phyloP scores from a whole-genome alignment of 1,140 invertebrate species.

The Portunus trituberculatus region DNA sequence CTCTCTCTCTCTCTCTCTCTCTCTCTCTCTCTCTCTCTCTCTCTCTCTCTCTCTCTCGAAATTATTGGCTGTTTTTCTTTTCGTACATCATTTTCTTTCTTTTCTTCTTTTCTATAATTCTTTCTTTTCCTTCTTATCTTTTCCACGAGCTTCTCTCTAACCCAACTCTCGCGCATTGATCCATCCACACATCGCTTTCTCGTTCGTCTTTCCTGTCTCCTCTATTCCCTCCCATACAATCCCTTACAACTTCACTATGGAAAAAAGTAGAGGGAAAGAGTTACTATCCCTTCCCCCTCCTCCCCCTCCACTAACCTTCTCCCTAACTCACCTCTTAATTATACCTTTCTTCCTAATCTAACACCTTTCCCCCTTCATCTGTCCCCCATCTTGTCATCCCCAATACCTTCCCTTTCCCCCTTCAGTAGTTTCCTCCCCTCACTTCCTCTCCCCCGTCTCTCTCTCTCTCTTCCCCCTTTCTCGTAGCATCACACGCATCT shows the following conservation, averaged over 20 bases:
- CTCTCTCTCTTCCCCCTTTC: neutral
- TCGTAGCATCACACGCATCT: neutral
- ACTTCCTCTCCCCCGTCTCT: neutral
- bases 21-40: neutral
- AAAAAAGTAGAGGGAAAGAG: too few relatives aligned
- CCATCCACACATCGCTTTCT: too few relatives aligned
- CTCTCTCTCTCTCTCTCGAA: neutral
- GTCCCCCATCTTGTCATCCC: neutral
- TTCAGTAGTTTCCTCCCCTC: neutral
- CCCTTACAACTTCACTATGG: too few relatives aligned
- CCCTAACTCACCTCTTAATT: neutral
- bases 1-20: neutral
- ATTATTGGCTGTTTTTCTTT: too few relatives aligned
- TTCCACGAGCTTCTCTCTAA: too few relatives aligned
- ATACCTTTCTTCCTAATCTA: neutral
- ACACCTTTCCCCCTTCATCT: neutral
- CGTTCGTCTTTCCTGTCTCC: too few relatives aligned
- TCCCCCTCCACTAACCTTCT: neutral
- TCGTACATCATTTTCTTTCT: neutral
- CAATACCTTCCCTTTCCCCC: neutral
- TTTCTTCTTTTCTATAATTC: too few relatives aligned
- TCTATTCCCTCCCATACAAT: too few relatives aligned
- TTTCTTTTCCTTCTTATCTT: neutral
- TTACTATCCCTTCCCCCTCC: neutral
- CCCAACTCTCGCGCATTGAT: too few relatives aligned